phyloP scores from a whole-genome alignment of 2,888 invertebrate species.

The Timandra comae region DNA sequence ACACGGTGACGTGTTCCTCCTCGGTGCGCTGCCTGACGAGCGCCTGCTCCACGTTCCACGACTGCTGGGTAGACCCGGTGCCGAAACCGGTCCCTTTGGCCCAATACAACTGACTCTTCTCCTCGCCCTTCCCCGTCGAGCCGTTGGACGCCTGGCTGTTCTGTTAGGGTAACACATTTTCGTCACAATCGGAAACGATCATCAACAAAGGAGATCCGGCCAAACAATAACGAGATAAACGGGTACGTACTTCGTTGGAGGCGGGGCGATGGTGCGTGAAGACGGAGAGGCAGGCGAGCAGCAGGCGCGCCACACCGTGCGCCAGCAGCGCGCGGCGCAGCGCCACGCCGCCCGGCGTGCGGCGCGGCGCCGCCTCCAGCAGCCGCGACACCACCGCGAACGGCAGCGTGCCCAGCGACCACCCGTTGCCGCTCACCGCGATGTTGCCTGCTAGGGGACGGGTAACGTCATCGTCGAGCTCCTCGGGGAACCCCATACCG shows the following conservation, averaged over 20 bases:
- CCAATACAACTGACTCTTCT: conserved; percentile 91
- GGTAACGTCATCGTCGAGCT: too few species aligned
- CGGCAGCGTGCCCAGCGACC: conserved; percentile 79
- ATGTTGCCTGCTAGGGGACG: conserved; percentile 59
- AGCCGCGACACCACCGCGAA: conserved; percentile 87
- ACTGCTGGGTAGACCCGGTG: conserved; percentile 95
- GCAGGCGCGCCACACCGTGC: conserved; percentile 89
- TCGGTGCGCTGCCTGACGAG: conserved; percentile 91
- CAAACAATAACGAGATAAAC: too few species aligned
- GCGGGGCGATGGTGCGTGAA: conserved; percentile 88
- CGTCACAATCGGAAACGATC: too few species aligned
- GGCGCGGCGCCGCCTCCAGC: conserved; percentile 89
- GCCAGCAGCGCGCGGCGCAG: conserved; percentile 87
- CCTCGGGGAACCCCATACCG: neutral
- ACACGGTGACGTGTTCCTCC: conserved; percentile 94
- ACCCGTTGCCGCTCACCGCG: conserved; percentile 40
- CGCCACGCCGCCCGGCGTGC: conserved; percentile 74
- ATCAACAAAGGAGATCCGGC: too few species aligned
- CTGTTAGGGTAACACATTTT: too few species aligned
- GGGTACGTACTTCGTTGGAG: conserved; percentile 53
- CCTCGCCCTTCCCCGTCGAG: conserved; percentile 76
- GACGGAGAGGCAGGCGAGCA: conserved; percentile 91
- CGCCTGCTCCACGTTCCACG: conserved; percentile 98
- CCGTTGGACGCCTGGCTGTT: conserved; percentile 69
- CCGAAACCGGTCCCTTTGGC: conserved; percentile 98